Evolutionary conservation across 1,140 invertebrate species (phyloP), one percentile per base, ranked within the genome.

Genomic region (Thalassaphorura encarpata): DNA sequence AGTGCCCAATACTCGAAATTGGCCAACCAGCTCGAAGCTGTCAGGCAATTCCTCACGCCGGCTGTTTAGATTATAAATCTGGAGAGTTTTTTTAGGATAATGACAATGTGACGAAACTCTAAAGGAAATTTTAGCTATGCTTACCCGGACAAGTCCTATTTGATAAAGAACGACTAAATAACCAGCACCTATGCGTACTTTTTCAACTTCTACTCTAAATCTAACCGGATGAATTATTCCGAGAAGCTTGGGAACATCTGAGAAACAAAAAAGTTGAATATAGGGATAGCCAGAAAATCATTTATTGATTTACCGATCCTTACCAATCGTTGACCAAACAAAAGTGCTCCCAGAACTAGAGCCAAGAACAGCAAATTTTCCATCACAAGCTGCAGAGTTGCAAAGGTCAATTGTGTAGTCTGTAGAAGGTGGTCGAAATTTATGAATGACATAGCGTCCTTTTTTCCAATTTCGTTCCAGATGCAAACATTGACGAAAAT

Each of bases 391-490:
- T 45, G 13, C 31, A 1, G 45, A 31, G 31, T 21, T 52, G 18
- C 40, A 52, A 16, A 53, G 5, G 11, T 48, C 19, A 21, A 6
- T 13, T 0, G 51, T 19, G n/a, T 26, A 2, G 15, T 33, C 27
- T 5, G 3, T 18, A 28, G 31, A 28, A 5, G 55, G 52, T 2
- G 51, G 6, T 5, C 50, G 19, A 31, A 54, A 19, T 21, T 46
- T 40, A 28, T 60, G 43, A 15, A 60, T 43, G 1, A 39, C 41
- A 31, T 26, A 54, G 23, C 39, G 40, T 23, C 58, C 58, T 2
- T 41, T 23, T 19, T 48, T 50, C 52, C 58, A 58, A 19, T 54
- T 58, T 3, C 23, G 28, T 40, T 53, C 8, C 15, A 58, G 24
- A 36, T 58, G 51, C 16, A 19, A 23, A 21, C 56, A 53, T 2